Conservation (phyloP, 2,113 vertebrate genomes). For the Petrocephalus zakoni region DNA sequence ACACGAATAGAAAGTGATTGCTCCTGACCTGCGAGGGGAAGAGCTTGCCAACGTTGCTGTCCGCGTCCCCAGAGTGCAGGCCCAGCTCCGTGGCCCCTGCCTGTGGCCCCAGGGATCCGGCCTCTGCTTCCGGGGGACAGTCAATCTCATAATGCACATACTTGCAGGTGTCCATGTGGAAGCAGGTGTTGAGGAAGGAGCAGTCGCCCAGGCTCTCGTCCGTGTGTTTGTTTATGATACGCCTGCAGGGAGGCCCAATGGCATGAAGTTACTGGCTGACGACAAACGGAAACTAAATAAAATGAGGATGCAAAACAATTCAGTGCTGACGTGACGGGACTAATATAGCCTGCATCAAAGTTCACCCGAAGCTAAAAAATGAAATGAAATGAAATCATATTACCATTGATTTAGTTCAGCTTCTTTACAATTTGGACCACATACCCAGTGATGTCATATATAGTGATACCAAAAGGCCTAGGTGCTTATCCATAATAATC, state of each 20-base stretch:
- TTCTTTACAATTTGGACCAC: not conserved
- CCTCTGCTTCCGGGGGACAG: conserved; percentile 66
- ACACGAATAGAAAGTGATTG: not conserved
- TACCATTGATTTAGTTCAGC: not conserved
- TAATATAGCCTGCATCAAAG: not conserved
- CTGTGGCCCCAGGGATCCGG: conserved; percentile 56
- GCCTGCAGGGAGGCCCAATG: conserved; percentile 49
- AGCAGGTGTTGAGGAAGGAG: conserved; percentile 91
- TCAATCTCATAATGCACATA: conserved; percentile 93
- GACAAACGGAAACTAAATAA: not conserved
- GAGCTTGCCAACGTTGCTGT: conserved; percentile 76
- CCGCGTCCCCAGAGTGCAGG: conserved; percentile 62
- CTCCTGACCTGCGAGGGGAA: conserved; percentile 78
- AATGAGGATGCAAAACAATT: not conserved
- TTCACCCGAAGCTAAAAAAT: not conserved
- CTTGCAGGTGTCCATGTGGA: conserved; percentile 94
- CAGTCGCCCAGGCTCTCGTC: conserved; percentile 88
- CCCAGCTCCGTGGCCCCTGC: conserved; percentile 63
- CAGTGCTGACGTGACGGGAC: not conserved
- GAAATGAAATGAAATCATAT: not conserved
- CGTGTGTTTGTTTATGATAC: conserved; percentile 90
- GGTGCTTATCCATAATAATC: not conserved
- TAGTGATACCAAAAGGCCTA: not conserved
- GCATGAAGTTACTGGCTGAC: not conserved
- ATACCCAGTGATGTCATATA: not conserved